Percentiles rank a stretch among this genome's conserved stretches.
Evolutionary conservation across 2,797 vertebrate genomes (phyloP).

Genomic region (Ceyx erithaca): DNA sequence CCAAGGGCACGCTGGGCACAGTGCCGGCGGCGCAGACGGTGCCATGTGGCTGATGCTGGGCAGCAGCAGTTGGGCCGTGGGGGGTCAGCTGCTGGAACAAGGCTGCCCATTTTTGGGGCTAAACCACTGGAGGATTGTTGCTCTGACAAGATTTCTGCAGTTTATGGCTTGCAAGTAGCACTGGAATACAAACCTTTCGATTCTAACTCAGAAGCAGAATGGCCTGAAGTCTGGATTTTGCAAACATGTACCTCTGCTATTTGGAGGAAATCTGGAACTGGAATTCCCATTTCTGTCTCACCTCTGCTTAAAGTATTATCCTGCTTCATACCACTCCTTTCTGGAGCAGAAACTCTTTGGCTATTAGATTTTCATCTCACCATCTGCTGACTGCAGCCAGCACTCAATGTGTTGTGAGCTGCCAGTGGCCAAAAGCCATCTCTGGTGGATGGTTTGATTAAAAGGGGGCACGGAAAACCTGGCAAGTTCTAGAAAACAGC

Average conservation of each 20-base stretch:
- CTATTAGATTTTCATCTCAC: neutral
- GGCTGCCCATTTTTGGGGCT: neutral
- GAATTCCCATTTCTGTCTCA: neutral
- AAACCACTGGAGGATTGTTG: neutral
- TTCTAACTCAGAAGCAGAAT: neutral
- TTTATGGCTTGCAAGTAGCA: neutral
- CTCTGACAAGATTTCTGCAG: neutral
- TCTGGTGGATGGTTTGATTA: neutral
- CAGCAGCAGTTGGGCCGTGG: neutral
- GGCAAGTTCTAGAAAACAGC: neutral
- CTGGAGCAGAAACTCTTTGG: neutral
- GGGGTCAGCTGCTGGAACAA: neutral
- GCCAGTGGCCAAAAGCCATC: neutral
- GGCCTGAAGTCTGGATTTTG: neutral
- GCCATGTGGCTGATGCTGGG: neutral
- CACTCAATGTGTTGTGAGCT: neutral
- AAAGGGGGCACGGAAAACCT: neutral
- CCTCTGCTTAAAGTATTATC: neutral
- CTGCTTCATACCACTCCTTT: neutral
- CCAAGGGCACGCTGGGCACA: rapidly evolving
- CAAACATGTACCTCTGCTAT: neutral
- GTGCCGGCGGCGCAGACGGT: rapidly evolving
- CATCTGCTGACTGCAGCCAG: neutral
- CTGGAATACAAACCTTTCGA: neutral
- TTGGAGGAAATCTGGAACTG: neutral